These are phyloP conservation scores for Drosophila antonietae DNA, from an alignment of 2,888 invertebrate species.

Conservation along the genomic window DNA sequence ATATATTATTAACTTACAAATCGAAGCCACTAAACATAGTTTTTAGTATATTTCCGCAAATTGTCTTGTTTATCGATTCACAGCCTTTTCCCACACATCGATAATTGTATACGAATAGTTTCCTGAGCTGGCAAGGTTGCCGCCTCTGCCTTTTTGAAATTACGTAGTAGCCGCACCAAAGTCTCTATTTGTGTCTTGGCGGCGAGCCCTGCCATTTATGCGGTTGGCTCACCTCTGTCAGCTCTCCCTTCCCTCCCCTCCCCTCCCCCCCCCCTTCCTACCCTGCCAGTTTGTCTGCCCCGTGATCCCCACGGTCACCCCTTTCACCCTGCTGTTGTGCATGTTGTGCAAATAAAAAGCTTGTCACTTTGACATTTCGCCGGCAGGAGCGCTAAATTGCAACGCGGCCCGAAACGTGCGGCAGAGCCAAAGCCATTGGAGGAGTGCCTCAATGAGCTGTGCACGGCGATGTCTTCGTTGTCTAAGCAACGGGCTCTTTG, in stretches of 20 bases:
- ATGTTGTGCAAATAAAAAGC: slow-evolving; percentile 60
- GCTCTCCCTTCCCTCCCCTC: no score
- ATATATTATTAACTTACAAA: no score
- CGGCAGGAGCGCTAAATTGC: slow-evolving; percentile 59
- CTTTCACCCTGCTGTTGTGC: neutral
- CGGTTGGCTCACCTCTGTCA: slow-evolving; percentile 26
- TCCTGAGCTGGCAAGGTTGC: slow-evolving; percentile 53
- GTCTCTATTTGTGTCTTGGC: slow-evolving; percentile 3
- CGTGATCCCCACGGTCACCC: neutral
- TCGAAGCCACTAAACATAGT: neutral
- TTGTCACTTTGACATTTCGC: slow-evolving; percentile 65
- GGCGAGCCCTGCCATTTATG: slow-evolving; percentile 50
- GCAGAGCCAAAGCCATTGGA: slow-evolving; percentile 30
- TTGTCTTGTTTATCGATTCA: slow-evolving; percentile 34
- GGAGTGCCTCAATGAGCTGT: slow-evolving; percentile 43
- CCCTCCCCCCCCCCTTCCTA: neutral
- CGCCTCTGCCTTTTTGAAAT: slow-evolving; percentile 44
- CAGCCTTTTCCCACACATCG: slow-evolving; percentile 56
- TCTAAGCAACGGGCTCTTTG: slow-evolving; percentile 8
- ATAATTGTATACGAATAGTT: slow-evolving; percentile 55
- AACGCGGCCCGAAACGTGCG: slow-evolving; percentile 53
- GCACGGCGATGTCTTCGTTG: slow-evolving; percentile 30
- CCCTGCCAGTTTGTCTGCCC: neutral
- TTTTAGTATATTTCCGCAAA: neutral
- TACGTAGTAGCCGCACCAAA: slow-evolving; percentile 35